Conservation (phyloP, 2,113 vertebrate species). For the Percopsis transmontana region DNA sequence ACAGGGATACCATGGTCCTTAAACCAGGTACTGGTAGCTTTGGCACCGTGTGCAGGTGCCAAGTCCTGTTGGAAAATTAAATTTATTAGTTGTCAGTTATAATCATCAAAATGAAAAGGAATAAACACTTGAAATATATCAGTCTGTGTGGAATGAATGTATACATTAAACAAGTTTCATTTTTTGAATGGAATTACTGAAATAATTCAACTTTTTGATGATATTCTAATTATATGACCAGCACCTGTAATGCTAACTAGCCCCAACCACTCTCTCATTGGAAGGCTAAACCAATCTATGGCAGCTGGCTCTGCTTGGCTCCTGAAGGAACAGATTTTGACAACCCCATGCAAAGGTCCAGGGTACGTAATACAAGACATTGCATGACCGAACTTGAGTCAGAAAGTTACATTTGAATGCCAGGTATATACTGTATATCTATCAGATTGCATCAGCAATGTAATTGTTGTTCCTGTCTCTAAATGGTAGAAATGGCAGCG, state of each 20-base stretch:
- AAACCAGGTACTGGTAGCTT: too few relatives aligned
- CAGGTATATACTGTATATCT: neutral
- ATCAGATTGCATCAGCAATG: neutral
- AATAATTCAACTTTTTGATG: too few relatives aligned
- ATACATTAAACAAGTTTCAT: too few relatives aligned
- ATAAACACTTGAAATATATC: too few relatives aligned
- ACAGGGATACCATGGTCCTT: too few relatives aligned
- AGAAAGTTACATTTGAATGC: neutral
- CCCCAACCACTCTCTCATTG: neutral
- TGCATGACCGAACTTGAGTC: neutral
- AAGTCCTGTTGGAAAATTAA: too few relatives aligned
- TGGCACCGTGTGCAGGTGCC: too few relatives aligned
- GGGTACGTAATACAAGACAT: constrained; percentile 56
- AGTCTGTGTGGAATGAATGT: too few relatives aligned
- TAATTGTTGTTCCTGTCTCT: neutral
- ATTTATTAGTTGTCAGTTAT: too few relatives aligned
- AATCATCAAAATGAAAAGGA: too few relatives aligned
- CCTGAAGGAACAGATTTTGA: constrained; percentile 76
- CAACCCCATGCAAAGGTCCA: constrained; percentile 69
- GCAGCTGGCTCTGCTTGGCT: constrained; percentile 77
- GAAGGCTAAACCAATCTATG: constrained; percentile 74
- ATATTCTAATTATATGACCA: too few relatives aligned
- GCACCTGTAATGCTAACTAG: neutral
- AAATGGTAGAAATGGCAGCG: constrained; percentile 75
- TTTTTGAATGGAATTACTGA: too few relatives aligned